phyloP scores from a whole-genome alignment of 2,113 vertebrate genomes.

The Hyaena hyaena region DNA sequence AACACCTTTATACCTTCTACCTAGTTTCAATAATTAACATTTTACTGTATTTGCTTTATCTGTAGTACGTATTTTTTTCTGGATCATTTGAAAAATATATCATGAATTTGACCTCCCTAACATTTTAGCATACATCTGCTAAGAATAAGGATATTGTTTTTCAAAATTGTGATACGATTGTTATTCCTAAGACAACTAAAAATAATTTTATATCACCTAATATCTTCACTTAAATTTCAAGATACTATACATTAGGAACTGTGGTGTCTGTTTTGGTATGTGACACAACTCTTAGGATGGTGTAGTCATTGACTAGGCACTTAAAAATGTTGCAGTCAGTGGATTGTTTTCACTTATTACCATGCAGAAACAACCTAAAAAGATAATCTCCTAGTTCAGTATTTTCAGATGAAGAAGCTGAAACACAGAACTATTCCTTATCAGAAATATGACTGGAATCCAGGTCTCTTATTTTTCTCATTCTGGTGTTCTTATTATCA shows the following conservation, averaged over 20 bases:
- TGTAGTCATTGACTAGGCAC: neutral
- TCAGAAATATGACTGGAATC: neutral
- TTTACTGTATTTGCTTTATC: conserved; percentile 23
- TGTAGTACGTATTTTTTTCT: conserved; percentile 13
- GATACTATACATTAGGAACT: neutral
- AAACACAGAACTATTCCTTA: neutral
- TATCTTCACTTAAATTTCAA: conserved; percentile 24
- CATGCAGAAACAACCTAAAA: conserved; percentile 3
- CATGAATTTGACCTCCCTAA: neutral
- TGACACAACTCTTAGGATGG: neutral
- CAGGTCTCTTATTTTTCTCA: neutral
- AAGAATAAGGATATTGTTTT: neutral
- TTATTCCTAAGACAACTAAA: conserved; percentile 13
- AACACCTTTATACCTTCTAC: neutral
- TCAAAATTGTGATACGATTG: neutral
- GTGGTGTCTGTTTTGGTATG: neutral
- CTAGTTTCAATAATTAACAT: neutral
- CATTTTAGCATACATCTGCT: conserved; percentile 26
- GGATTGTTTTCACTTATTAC: neutral
- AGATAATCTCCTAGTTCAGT: neutral
- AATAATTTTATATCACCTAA: neutral
- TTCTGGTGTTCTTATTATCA: neutral
- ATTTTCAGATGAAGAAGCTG: conserved; percentile 23
- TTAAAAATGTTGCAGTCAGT: neutral
- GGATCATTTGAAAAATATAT: conserved; percentile 14